These are phyloP conservation scores for Sander lucioperca DNA, from an alignment of 2,113 vertebrate species.

Conservation along the genomic window DNA sequence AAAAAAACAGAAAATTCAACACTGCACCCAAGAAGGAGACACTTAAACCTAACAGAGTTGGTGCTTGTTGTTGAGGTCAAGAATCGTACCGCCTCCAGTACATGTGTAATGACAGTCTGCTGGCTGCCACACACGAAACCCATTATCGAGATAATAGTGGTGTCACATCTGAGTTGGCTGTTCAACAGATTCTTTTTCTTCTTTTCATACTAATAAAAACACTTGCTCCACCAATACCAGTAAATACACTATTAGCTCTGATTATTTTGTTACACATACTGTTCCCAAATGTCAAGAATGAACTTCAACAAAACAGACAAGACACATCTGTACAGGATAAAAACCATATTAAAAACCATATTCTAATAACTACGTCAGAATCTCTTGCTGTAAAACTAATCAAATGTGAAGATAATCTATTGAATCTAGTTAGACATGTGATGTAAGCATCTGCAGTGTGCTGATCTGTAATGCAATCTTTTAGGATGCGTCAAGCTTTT, in stretches of 20 bases:
- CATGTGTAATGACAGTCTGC: slow-evolving; percentile 52
- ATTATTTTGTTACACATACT: background rate
- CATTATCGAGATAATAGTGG: slow-evolving; percentile 58
- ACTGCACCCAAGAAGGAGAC: slow-evolving; percentile 3
- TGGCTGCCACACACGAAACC: slow-evolving; percentile 41
- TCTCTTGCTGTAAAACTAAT: slow-evolving; percentile 22
- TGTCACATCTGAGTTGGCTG: slow-evolving; percentile 56
- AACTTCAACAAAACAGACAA: background rate
- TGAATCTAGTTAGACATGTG: slow-evolving; percentile 19
- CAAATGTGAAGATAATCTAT: slow-evolving; percentile 36
- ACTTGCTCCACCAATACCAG: background rate
- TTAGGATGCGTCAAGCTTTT: slow-evolving; percentile 60
- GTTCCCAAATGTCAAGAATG: background rate
- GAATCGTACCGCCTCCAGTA: slow-evolving; percentile 28
- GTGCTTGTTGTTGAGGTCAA: slow-evolving; percentile 31
- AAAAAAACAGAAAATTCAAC: slow-evolving; percentile 20
- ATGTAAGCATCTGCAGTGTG: slow-evolving; percentile 47
- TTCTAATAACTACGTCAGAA: slow-evolving; percentile 9
- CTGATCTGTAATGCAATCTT: slow-evolving; percentile 55
- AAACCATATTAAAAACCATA: background rate
- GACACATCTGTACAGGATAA: background rate
- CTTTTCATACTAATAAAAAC: slow-evolving; percentile 14
- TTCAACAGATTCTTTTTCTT: slow-evolving; percentile 10
- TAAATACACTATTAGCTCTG: background rate
- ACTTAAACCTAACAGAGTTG: slow-evolving; percentile 12